Percentiles rank a stretch among this genome's conserved stretches.
Conservation (phyloP, 1,140 invertebrate genomes). For the Procambarus virginalis region DNA sequence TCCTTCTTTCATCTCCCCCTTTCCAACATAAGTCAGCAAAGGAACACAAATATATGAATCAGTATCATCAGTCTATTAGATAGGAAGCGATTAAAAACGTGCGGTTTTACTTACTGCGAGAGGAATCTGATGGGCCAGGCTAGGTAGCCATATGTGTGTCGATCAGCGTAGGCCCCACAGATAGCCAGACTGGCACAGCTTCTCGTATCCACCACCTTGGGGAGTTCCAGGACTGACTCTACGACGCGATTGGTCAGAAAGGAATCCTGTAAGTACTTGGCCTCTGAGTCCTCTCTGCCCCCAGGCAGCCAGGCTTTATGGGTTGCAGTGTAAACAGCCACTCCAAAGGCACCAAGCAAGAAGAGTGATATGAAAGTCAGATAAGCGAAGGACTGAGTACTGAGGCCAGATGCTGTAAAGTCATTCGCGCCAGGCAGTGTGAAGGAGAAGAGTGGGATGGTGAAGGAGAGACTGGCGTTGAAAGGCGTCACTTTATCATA, state of each 20-base stretch:
- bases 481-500: constrained; percentile 70
- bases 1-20: no score
- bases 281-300: constrained; percentile 11
- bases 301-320: constrained; percentile 15
- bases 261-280: constrained; percentile 25
- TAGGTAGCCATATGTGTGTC: constrained; percentile 51
- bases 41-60: no score
- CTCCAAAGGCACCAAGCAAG: constrained; percentile 63
- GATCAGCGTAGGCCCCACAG: constrained; percentile 64
- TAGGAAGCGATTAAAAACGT: background rate
- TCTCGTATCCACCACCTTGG: constrained; percentile 51
- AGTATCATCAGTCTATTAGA: no score
- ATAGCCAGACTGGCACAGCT: constrained; percentile 59
- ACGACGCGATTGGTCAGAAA: constrained; percentile 15
- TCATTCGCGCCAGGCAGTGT: constrained; percentile 70
- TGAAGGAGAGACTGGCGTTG: constrained; percentile 72
- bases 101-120: constrained; percentile 56
- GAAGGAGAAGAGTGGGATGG: constrained; percentile 73
- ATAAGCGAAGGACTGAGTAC: constrained; percentile 56
- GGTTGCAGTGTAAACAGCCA: constrained; percentile 69
- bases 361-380: constrained; percentile 68
- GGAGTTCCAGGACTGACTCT: constrained; percentile 41
- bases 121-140: constrained; percentile 60
- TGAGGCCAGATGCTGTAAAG: constrained; percentile 52
- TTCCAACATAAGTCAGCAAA: no score